Base-by-base conservation (phyloP, 1,140 invertebrate genomes). In the Drosophila pandora region DNA sequence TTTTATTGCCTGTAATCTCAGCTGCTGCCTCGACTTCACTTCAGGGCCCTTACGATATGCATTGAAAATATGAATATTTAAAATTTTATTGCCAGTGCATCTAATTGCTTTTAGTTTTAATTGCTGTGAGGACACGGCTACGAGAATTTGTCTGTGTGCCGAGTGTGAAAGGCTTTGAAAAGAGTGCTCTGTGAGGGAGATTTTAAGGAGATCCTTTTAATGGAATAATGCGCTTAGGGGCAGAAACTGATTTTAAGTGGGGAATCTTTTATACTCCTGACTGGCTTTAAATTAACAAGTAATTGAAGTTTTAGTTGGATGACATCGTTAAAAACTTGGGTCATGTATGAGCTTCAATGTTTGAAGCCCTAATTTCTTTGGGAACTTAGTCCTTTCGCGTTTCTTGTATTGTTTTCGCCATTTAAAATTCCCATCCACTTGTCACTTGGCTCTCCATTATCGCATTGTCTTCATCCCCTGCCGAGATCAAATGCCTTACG, bases 41-140 rank as follows among this genome's bases (percentile, higher is more conserved):
- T 28, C n/a, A 12, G 0, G 32, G 62, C 50, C 41, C 63, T 53
- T 56, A 54, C 49, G 34, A 59, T 52, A 61, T 39, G 56, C 56
- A 64, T 63, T 39, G 32, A 60, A 59, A 85, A 69, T 74, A 75
- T 81, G 62, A 77, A 81, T 77, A 85, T 85, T 75, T 78, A 58
- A 67, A 82, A 67, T 75, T 77, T 67, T 43, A 75, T 70, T 78
- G 74, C 64, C 25, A 56, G 62, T 68, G 58, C 69, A 54, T 49
- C 76, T 81, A 78, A 85, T 81, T 87, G 81, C 73, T 85, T 77
- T 82, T 58, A 71, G 58, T 76, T 85, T 85, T 76, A 84, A 84
- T 84, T 82, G 82, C 69, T 69, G 45, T 62, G 39, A 78, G 57
- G 47, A 32, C 22, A 54, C 32, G 53, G 61, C 48, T 61, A 52